A percentile compares a stretch with the other conserved stretches of the same genome.
Conservation (phyloP, 1,140 invertebrate species). For the Argopecten irradians region DNA sequence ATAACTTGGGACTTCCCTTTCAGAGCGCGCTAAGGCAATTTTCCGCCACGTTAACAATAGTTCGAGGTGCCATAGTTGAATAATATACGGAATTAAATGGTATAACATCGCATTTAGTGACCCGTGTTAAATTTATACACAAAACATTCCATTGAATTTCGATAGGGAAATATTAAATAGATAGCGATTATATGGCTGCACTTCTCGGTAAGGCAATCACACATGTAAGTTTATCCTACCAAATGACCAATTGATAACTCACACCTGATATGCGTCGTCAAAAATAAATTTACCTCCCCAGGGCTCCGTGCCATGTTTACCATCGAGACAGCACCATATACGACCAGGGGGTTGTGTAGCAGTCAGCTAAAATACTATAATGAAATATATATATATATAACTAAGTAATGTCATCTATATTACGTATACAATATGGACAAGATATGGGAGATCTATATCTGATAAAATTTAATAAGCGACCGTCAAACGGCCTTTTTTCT, state of each 20-base stretch:
- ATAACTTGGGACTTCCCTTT: not conserved
- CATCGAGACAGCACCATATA: no score
- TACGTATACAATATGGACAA: no score
- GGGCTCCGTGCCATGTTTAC: not conserved
- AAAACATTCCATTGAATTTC: not conserved
- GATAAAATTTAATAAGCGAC: no score
- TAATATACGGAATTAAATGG: conserved; percentile 6
- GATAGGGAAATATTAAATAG: conserved; percentile 13
- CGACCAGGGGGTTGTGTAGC: no score
- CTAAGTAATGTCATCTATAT: no score
- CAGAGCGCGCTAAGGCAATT: conserved; percentile 6
- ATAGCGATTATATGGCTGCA: not conserved
- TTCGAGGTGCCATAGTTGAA: not conserved
- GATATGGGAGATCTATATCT: no score
- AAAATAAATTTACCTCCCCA: not conserved
- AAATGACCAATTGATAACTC: conserved; percentile 13
- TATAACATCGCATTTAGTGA: not conserved
- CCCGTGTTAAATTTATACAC: conserved; percentile 8
- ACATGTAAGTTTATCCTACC: not conserved
- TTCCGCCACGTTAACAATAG: not conserved
- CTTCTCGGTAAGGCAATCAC: not conserved
- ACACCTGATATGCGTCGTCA: not conserved
- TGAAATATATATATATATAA: no score
- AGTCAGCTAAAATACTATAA: no score
- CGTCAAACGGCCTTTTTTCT: no score